Base-by-base conservation (phyloP, 2,797 vertebrate genomes). In the Poecilia wingei region DNA sequence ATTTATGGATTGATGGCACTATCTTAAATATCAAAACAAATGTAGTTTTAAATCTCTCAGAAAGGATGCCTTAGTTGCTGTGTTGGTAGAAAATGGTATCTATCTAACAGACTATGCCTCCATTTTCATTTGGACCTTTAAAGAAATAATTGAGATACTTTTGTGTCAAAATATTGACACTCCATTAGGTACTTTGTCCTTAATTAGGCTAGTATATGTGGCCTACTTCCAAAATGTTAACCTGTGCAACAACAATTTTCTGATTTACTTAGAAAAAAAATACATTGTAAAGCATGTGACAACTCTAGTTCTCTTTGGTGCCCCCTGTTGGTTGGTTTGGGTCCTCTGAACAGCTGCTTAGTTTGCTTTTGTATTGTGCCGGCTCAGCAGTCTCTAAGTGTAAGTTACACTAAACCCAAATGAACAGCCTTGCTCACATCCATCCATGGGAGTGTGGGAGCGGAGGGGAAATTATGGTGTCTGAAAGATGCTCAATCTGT, bases 401-500 rank as follows among this genome's bases (percentile, higher is more conserved):
- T 39, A n/a, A 16, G 74, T 57, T 43, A 49, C 43, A 41, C 76
- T 46, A 46, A 18, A 46, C 47, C 66, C 43, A 77, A 79, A 81
- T 73, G 80, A 73, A 53, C 76, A 57, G 72, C 39, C 79, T 68
- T 46, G 79, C 84, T 89, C 72, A 76, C 74, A 80, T 8, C 72
- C 81, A 82, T 76, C 72, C 49, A 79, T 87, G 84, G 28, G 75
- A 77, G 85, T 49, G 75, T 72, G 81, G 80, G 76, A 77, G 76
- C 71, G n/a, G 53, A 74, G 66, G 69, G 78, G 78, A 85, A 91
- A 91, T 88, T 85, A 85, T 79, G 85, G 85, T 70, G 84, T 88
- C 80, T 93, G 86, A 91, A 88, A 91, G 89, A 92, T 82, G 83
- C 45, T 85, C 72, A 75, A 92, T 95, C 89, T 84, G 72, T 94